Conservation (phyloP, 2,888 invertebrate genomes). For the Alcis repandata region DNA sequence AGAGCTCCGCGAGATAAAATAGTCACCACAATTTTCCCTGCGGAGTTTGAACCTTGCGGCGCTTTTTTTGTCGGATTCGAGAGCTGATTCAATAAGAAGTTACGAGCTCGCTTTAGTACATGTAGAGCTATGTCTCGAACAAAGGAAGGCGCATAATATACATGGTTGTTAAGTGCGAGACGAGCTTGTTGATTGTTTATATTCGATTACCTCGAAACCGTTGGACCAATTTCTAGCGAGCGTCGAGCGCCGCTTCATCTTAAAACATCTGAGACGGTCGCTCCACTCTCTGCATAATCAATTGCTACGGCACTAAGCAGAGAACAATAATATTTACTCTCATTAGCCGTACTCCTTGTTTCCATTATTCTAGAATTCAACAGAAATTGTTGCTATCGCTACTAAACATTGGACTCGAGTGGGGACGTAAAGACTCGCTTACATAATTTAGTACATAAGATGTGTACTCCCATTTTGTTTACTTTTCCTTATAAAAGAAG, state of each 20-base stretch:
- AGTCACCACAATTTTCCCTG: constrained; percentile 75
- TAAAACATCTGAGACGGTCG: constrained; percentile 59
- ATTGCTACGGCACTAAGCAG: constrained; percentile 50
- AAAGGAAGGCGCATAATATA: constrained; percentile 51
- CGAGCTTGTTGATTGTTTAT: constrained; percentile 67
- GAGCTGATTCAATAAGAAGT: constrained; percentile 77
- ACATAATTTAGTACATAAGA: constrained; percentile 30
- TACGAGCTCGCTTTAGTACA: constrained; percentile 59
- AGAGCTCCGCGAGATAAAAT: constrained; percentile 73
- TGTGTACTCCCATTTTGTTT: constrained; percentile 30
- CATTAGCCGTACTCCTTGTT: constrained; percentile 34
- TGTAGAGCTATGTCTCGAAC: constrained; percentile 64
- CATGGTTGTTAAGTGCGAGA: constrained; percentile 48
- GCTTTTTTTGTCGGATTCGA: constrained; percentile 68
- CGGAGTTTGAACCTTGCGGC: constrained; percentile 72
- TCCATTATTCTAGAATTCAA: constrained; percentile 28
- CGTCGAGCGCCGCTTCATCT: constrained; percentile 52
- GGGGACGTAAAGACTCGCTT: constrained; percentile 24
- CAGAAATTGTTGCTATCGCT: constrained; percentile 16
- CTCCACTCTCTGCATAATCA: constrained; percentile 60
- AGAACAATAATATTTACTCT: constrained; percentile 50
- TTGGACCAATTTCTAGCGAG: constrained; percentile 58
- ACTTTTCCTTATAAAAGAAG: constrained; percentile 42
- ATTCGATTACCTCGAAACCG: constrained; percentile 66
- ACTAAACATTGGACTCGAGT: constrained; percentile 6